Base-by-base conservation (phyloP, 2,113 vertebrate species). In the Phodopus roborovskii region DNA sequence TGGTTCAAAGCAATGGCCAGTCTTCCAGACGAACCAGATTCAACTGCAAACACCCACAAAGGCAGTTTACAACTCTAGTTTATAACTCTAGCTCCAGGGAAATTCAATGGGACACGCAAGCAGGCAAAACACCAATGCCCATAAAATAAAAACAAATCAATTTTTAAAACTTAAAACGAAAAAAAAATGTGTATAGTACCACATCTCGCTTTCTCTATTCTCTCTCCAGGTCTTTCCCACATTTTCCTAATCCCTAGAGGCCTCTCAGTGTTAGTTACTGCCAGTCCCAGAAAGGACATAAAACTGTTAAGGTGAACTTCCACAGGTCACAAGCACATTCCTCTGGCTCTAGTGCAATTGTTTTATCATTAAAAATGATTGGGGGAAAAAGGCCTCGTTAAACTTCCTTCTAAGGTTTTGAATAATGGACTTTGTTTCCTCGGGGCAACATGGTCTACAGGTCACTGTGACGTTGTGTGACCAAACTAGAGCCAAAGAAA, bases 291-390 rank as follows among this genome's bases (percentile, higher is more conserved):
- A 45, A 96, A 96, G 26, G 33, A 91, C n/a, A 87, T 70, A 92
- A 96, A 92, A 91, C 91, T 33, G 19, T n/a, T 83, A 79, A 91
- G 22, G 20, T 88, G 56, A 26, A 42, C 71, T 91, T 86, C 91
- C 56, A 64, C 83, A 64, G 84, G 42, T 92, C 70, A 70, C 64
- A 66, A 84, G 68, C 66, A 95, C 68, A 84, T 64, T 73, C 33
- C 79, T 86, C 30, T 33, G 26, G 22, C 50, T 94, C 28, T 84
- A 84, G 1, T 28, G 15, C 58, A 90, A 95, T 13, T 66, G n/a
- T 50, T 96, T 96, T 94, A 39, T 62, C 48, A 94, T n/a, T 58
- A 56, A 88, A 94, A 97, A 45, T 56, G 20, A 85, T 56, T 81
- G 17, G 45, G 20, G 33, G 11, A 36, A 33, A 85, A 56, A 68